A percentile compares a stretch with the other conserved stretches of the same genome.
Evolutionary conservation across 1,140 invertebrate genomes (phyloP).

Genomic region (Pseudomyrmex sp.): DNA sequence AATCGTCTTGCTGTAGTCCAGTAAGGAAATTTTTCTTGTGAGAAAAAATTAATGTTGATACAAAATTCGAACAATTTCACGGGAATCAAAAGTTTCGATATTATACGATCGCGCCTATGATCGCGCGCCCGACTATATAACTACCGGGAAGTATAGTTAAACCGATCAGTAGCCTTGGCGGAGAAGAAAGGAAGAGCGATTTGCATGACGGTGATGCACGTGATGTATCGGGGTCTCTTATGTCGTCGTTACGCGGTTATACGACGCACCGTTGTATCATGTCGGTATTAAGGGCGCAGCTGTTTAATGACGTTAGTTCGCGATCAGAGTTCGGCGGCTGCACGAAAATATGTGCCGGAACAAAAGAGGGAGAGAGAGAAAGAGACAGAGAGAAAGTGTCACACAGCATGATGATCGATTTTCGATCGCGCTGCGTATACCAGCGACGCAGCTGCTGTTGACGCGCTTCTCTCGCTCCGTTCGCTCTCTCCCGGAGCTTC

Average conservation of each 20-base stretch:
- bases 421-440: background rate
- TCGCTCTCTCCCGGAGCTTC: background rate
- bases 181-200: slow-evolving; percentile 61
- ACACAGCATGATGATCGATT: slow-evolving; percentile 48
- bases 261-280: slow-evolving; percentile 38
- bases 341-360: slow-evolving; percentile 67
- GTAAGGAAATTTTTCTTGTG: too few relatives aligned
- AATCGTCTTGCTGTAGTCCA: too few relatives aligned
- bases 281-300: slow-evolving; percentile 71
- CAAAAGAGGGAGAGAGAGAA: background rate
- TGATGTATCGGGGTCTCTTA: slow-evolving; percentile 66
- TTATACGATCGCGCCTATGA: too few relatives aligned
- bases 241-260: slow-evolving; percentile 58
- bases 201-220: slow-evolving; percentile 72
- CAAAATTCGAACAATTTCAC: background rate
- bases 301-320: slow-evolving; percentile 71
- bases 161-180: background rate
- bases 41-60: background rate
- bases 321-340: slow-evolving; percentile 13
- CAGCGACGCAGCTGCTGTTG: slow-evolving; percentile 10
- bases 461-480: background rate
- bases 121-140: background rate
- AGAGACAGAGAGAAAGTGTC: too few relatives aligned
- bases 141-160: background rate
- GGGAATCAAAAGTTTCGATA: too few relatives aligned